Evolutionary conservation across 2,113 vertebrate genomes (phyloP).

Genomic region (Hyla sarda): DNA sequence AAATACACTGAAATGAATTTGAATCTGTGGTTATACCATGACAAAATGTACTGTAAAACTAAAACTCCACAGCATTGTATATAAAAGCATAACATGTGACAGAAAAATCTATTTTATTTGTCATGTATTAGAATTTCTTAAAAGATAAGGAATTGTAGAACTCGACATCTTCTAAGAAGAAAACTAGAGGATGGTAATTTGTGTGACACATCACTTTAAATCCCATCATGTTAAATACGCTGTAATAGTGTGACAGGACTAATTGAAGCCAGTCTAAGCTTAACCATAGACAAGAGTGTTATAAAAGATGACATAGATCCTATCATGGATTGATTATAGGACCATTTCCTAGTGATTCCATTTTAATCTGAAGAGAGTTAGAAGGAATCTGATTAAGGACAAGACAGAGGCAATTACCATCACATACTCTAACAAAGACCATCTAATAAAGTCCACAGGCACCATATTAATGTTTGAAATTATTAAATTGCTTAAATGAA

Average conservation of each 20-base stretch:
- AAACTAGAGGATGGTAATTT: neutral
- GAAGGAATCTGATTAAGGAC: conserved; percentile 41
- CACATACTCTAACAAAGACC: neutral
- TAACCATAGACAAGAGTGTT: conserved; percentile 1
- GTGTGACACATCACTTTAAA: neutral
- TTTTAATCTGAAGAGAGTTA: conserved; percentile 15
- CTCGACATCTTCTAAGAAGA: neutral
- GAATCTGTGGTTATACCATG: no score
- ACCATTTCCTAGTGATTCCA: conserved; percentile 13
- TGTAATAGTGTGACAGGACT: neutral
- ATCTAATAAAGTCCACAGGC: neutral
- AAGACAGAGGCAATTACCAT: conserved; percentile 32
- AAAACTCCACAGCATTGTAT: no score
- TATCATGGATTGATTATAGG: conserved; percentile 24
- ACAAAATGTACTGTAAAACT: no score
- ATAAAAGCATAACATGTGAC: neutral
- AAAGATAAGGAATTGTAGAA: neutral
- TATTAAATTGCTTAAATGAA: neutral
- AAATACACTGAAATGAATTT: no score
- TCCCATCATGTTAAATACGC: neutral
- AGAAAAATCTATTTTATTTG: neutral
- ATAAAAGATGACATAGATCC: conserved; percentile 10
- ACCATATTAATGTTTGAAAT: neutral
- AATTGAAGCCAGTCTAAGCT: neutral
- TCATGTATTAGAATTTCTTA: neutral